phyloP scores from a whole-genome alignment of 2,888 invertebrate species.

The Xanthostigma xanthostigma region DNA sequence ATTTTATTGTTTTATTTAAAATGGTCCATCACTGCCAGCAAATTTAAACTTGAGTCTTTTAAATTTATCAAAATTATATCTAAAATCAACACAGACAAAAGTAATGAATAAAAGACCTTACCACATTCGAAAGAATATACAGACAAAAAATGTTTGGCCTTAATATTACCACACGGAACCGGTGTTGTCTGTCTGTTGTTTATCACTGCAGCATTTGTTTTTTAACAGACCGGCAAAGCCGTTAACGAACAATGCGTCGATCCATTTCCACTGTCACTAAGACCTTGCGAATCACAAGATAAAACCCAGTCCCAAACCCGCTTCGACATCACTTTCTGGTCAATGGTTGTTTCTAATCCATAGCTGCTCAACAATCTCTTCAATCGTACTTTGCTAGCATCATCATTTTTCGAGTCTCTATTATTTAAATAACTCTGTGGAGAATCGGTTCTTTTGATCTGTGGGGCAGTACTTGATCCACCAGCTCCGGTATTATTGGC shows the following conservation, averaged over 20 bases:
- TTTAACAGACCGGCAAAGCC: slow-evolving; percentile 4
- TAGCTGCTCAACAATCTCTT: slow-evolving; percentile 39
- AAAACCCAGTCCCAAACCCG: slow-evolving; percentile 53
- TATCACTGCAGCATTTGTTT: background rate
- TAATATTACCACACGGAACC: too few species aligned
- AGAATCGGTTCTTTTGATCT: slow-evolving; percentile 29
- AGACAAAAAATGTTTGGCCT: too few species aligned
- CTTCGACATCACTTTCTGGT: slow-evolving; percentile 41
- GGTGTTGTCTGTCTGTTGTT: too few species aligned
- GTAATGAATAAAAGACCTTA: too few species aligned
- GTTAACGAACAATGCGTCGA: slow-evolving; percentile 10
- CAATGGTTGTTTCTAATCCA: slow-evolving; percentile 47
- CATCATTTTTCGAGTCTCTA: slow-evolving; percentile 26
- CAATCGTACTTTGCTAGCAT: slow-evolving; percentile 35
- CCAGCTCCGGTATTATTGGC: slow-evolving; percentile 33
- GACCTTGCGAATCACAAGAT: slow-evolving; percentile 30
- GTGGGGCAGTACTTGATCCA: slow-evolving; percentile 19
- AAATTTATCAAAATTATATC: too few species aligned
- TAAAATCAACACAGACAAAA: too few species aligned
- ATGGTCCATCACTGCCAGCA: too few species aligned
- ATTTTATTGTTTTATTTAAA: too few species aligned
- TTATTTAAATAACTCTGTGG: slow-evolving; percentile 31
- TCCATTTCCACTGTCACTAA: slow-evolving; percentile 1
- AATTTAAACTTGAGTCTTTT: too few species aligned
- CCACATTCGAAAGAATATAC: too few species aligned